Conservation (phyloP, 2,888 invertebrate species). For the Tetramorium bicarinatum region DNA sequence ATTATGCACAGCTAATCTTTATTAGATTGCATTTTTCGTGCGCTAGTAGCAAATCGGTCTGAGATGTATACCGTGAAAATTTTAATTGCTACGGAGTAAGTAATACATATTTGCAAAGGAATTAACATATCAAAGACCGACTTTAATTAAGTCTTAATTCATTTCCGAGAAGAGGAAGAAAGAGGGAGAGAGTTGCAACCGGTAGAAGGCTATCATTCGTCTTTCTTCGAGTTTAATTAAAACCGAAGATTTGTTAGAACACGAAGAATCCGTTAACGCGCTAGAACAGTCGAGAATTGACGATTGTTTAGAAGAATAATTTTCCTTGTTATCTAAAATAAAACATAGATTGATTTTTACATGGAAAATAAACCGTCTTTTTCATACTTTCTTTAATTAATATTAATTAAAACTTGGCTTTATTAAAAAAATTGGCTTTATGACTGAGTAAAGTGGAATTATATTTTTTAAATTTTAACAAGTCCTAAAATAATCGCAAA, state of each 20-base stretch:
- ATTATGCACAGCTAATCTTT: not conserved
- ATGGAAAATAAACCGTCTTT: not conserved
- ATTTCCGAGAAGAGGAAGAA: constrained; percentile 83
- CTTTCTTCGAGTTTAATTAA: constrained; percentile 86
- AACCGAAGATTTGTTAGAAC: constrained; percentile 76
- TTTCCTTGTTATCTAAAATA: constrained; percentile 2
- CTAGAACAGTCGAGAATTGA: not conserved
- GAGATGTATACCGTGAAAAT: constrained; percentile 57
- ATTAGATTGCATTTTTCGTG: constrained; percentile 1
- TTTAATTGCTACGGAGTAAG: constrained; percentile 77
- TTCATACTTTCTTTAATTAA: not conserved
- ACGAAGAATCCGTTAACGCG: constrained; percentile 41
- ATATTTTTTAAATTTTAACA: not conserved
- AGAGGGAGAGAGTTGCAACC: constrained; percentile 51
- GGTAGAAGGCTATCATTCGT: constrained; percentile 78
- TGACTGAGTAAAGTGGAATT: not conserved
- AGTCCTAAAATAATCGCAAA: not conserved
- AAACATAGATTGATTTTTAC: constrained; percentile 5
- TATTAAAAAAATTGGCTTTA: not conserved
- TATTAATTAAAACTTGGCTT: constrained; percentile 16
- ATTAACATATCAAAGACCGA: constrained; percentile 86
- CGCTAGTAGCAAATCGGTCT: constrained; percentile 10
- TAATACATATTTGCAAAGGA: constrained; percentile 83
- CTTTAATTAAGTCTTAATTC: constrained; percentile 86
- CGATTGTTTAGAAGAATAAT: constrained; percentile 38